A percentile compares a stretch with the other conserved stretches of the same genome.
Conservation (phyloP, 2,797 vertebrate genomes). For the Alouatta caraya region DNA sequence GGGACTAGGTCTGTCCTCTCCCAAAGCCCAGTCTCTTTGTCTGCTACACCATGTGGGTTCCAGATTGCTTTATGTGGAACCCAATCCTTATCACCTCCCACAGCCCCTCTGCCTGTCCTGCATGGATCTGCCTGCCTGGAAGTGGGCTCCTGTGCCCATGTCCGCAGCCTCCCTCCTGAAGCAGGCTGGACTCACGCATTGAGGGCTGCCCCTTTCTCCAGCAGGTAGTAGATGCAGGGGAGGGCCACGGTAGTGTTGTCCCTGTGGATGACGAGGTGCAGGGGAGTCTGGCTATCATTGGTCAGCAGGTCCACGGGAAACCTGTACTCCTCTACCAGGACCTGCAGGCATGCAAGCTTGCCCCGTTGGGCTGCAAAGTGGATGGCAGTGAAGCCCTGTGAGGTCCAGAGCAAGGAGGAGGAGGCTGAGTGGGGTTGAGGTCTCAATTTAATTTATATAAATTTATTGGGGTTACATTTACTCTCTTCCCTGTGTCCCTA, state of each 20-base stretch:
- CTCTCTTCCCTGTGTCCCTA: neutral
- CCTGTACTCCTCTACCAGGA: constrained; percentile 77
- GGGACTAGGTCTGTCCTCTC: neutral
- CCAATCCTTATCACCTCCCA: neutral
- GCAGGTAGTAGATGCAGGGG: constrained; percentile 77
- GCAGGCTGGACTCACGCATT: constrained; percentile 73
- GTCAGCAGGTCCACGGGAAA: constrained; percentile 71
- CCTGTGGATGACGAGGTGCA: constrained; percentile 77
- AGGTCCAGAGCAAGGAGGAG: neutral
- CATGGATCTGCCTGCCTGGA: neutral
- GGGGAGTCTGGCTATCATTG: constrained; percentile 61
- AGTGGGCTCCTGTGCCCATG: neutral
- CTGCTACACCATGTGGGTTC: neutral
- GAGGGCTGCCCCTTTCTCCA: constrained; percentile 62
- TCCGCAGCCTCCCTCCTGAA: neutral
- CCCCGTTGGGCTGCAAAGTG: constrained; percentile 74
- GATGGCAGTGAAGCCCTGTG: constrained; percentile 81
- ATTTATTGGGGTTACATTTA: neutral
- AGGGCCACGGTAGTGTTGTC: constrained; percentile 34
- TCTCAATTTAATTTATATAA: neutral
- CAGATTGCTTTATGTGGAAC: neutral
- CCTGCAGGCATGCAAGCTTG: constrained; percentile 71
- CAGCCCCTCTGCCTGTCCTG: neutral
- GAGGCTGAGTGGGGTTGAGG: neutral
- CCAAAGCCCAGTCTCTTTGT: neutral